Base-by-base conservation (phyloP, 2,888 invertebrate species). In the Drosophila hamatofila region DNA sequence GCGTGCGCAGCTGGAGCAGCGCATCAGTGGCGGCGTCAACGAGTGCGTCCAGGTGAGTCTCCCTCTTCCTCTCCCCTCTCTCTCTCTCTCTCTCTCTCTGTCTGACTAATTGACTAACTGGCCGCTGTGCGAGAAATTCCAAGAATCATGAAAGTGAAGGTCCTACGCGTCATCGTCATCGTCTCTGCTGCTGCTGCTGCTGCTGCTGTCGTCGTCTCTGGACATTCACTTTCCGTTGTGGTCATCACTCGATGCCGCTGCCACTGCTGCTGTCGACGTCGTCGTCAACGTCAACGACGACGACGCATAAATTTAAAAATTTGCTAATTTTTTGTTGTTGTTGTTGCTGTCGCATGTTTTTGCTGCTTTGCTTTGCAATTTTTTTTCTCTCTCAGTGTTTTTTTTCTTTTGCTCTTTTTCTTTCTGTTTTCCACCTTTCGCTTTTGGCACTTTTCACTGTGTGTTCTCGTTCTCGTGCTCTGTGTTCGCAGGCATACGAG, bases 1-100 rank as follows among this genome's bases (percentile, higher is more conserved):
- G 56, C 94, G 96, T 30, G 94, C 94, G 48, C 94, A 94, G 75
- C 93, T 97, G 90, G 96, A 96, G 91, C 92, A 93, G 66, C 94
- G 95, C 52, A 96, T 97, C 62, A 93, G 94, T 68, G 91, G 93
- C 16, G 95, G 95, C 21, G 95, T 95, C 41, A 90, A 93, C 56
- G 95, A 96, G 91, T 94, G 96, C 64, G 89, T 96, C 59, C 91
- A 94, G 91, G 92, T 92, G 75, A 75, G 86, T 73, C 23, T 23
- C 9, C 7, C n/a, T n/a, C n/a, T 37, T 8, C 7, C 37, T 16
- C 16, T 71, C 23, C 21, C 55, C 57, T 57, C 73, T 57, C n/a
- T n/a, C 46, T 9, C 46, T 25, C n/a, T 48, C 46, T 67, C 59
- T 46, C 16, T 37, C n/a, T 30, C 48, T 51, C 14, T 67, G 57